Percentiles rank a stretch among this genome's conserved stretches.
phyloP scores from a whole-genome alignment of 2,113 vertebrate species.

The Desmodus rotundus region DNA sequence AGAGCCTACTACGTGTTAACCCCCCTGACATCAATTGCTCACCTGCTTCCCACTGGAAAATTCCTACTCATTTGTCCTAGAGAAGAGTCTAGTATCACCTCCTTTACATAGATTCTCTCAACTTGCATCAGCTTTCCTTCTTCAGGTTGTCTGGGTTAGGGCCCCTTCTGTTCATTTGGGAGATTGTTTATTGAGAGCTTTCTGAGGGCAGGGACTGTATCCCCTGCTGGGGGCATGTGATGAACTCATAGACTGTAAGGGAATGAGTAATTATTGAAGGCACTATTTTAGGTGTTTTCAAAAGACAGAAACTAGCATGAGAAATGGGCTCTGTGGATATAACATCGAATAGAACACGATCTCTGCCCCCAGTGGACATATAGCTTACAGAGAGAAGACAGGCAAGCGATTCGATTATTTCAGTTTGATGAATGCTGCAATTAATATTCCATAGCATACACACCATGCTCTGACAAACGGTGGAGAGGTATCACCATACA shows the following conservation, averaged over 20 bases:
- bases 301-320: neutral
- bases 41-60: neutral
- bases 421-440: neutral
- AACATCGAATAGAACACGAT: neutral
- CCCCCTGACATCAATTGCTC: neutral
- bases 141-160: neutral
- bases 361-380: neutral
- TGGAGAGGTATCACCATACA: neutral
- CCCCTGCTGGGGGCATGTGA: neutral
- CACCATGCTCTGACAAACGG: neutral
- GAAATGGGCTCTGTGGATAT: neutral
- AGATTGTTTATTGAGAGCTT: neutral
- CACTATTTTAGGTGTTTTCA: neutral
- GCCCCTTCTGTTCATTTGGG: neutral
- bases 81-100: neutral
- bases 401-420: neutral
- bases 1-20: constrained; percentile 23
- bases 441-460: neutral
- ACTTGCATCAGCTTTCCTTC: neutral
- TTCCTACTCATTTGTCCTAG: neutral
- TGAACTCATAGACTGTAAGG: neutral
- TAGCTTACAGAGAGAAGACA: neutral
- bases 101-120: neutral
- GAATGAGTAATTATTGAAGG: neutral
- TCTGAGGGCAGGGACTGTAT: neutral